Percentiles rank a stretch among this genome's conserved stretches.
Evolutionary conservation across 2,888 invertebrate genomes (phyloP).

Genomic region (Stegana nigrithorax): DNA sequence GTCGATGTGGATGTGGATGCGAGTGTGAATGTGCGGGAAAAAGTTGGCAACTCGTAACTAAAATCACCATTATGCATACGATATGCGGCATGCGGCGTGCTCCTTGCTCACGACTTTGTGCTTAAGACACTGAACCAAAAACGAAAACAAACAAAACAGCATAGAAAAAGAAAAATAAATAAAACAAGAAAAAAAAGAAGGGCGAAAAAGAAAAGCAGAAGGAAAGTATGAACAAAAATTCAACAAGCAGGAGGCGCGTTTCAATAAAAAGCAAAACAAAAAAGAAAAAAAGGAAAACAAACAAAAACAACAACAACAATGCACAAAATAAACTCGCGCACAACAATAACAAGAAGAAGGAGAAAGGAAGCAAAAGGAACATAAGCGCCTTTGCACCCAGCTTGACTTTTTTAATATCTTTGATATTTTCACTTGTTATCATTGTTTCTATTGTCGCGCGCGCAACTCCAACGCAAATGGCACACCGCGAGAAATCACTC

Average conservation of each 20-base stretch:
- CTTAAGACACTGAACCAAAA: too few species aligned
- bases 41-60: too few species aligned
- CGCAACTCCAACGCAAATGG: too few species aligned
- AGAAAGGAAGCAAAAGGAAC: conserved; percentile 15
- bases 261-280: not conserved
- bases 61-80: conserved; percentile 6
- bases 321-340: not conserved
- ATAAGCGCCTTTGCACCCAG: conserved; percentile 58
- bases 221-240: not conserved
- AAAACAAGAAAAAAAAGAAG: not conserved
- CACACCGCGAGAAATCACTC: too few species aligned
- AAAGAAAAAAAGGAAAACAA: not conserved
- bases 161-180: not conserved
- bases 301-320: conserved; percentile 2
- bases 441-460: conserved; percentile 27
- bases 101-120: too few species aligned
- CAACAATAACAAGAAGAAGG: conserved; percentile 2
- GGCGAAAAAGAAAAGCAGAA: not conserved
- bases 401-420: conserved; percentile 60
- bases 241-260: too few species aligned
- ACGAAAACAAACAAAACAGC: too few species aligned
- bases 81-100: conserved; percentile 3
- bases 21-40: too few species aligned
- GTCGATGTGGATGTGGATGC: not conserved
- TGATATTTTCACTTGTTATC: conserved; percentile 58